phyloP scores from a whole-genome alignment of 2,797 vertebrate genomes.

The Platyrinchus mystaceus region DNA sequence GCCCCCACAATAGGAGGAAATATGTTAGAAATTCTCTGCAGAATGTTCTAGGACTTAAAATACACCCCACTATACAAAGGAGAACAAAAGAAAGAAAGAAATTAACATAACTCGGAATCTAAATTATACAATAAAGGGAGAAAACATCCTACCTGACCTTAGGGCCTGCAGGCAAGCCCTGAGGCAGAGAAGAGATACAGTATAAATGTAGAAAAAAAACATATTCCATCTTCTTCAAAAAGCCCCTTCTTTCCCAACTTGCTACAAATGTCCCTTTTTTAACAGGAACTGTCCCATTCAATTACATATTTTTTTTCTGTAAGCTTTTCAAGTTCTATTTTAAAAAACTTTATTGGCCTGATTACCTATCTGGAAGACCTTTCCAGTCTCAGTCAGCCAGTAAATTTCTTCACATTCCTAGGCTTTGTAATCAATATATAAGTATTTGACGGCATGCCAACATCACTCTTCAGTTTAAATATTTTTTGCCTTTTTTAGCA shows the following conservation, averaged over 20 bases:
- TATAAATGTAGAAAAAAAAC: neutral
- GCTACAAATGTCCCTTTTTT: neutral
- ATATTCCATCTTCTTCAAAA: neutral
- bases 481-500: neutral
- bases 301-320: neutral
- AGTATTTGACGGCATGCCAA: neutral
- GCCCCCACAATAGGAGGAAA: neutral
- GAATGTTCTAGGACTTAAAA: neutral
- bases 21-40: neutral
- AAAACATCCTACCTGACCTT: slow-evolving; percentile 11
- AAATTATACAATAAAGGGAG: slow-evolving; percentile 5
- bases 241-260: neutral
- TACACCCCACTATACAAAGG: neutral
- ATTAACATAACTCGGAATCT: slow-evolving; percentile 11
- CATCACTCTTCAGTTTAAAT: neutral
- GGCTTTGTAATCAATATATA: neutral
- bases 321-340: neutral
- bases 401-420: neutral
- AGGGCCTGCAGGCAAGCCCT: slow-evolving; percentile 16
- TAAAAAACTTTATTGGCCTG: neutral
- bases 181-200: slow-evolving; percentile 19
- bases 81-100: slow-evolving; percentile 6
- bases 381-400: neutral
- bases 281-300: neutral
- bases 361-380: neutral